Percentiles rank a stretch among this genome's conserved stretches.
These are phyloP conservation scores for Spilarctia lutea DNA, from an alignment of 2,888 invertebrate genomes.

Conservation along the genomic window DNA sequence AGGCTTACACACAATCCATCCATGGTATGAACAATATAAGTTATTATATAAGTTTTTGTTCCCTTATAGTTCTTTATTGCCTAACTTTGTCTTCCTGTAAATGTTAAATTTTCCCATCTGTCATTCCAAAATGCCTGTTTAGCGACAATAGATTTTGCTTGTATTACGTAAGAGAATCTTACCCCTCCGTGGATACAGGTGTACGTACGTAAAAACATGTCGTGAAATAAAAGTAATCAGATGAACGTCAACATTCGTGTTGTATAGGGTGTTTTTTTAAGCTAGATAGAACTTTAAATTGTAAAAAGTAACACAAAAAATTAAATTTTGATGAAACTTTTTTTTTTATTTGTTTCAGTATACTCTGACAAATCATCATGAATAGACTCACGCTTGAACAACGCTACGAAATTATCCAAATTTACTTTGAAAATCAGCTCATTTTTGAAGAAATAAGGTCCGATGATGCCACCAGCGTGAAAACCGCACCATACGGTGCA, in stretches of 20 bases:
- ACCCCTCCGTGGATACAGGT: not conserved
- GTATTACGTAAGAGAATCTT: not conserved
- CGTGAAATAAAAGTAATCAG: not conserved
- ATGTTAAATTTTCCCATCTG: not conserved
- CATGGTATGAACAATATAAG: not conserved
- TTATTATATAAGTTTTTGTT: not conserved
- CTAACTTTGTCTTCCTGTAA: not conserved
- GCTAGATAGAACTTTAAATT: too few species aligned
- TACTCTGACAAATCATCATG: too few species aligned
- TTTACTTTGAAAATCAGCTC: too few species aligned
- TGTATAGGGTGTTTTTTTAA: too few species aligned
- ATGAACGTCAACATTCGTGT: not conserved
- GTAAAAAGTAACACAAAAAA: too few species aligned
- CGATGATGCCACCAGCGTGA: too few species aligned
- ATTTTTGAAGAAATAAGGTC: too few species aligned
- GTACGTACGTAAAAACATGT: not conserved
- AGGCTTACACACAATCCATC: not conserved
- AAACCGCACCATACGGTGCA: too few species aligned
- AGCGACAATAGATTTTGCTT: not conserved
- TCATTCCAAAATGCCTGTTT: not conserved
- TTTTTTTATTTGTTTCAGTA: too few species aligned
- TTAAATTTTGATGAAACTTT: too few species aligned
- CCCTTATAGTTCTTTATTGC: not conserved
- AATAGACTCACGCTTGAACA: too few species aligned
- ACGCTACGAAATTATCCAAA: too few species aligned